Base-by-base conservation (phyloP, 2,113 vertebrate species). In the Stegostoma tigrinum region DNA sequence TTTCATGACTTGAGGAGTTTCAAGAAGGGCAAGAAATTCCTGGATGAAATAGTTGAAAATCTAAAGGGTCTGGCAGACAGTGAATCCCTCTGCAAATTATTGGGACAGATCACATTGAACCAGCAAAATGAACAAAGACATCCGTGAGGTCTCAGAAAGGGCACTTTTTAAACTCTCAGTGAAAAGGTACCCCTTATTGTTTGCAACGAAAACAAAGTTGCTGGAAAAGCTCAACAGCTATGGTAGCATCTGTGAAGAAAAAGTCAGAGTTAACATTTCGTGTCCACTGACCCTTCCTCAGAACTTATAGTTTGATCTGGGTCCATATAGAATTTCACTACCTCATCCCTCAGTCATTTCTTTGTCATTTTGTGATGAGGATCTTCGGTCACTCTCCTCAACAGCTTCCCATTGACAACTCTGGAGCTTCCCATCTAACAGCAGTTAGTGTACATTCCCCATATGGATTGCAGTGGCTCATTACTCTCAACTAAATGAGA, bases 1-100 rank as follows among this genome's bases (percentile, higher is more conserved):
- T 95, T 99, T 64, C 97, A 99, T 75, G 97, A 98, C 42, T 96
- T 99, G 5, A 97, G 98, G 96, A 96, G 95, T 95, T 99, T 99
- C 96, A 97, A 99, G 97, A 96, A 98, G 96, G 99, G 99, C 52
- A 98, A 98, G 96, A 97, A 98, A 96, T 97, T 98, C 95, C 97
- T 99, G 96, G 98, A 99, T 27, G 98, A 99, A 96, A 98, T 99
- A 97, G 98, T 98, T 97, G 97, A 97, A 17, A 97, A 97, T 15
- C 96, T 99, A 75, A 98, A 97, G 96, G 97, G 98, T 96, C 98
- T 98, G 96, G 98, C 98, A 42, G 97, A 98, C 96, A 98, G 98
- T 97, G 99, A 99, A 96, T 97, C 97, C 70, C 97, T 99, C 95
- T 96, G 98, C 96, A 99, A 99, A 96, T 95, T 98, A 78, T 95